Base-by-base conservation (phyloP, 2,113 vertebrate genomes). In the Gnathonemus echidnorhynchus region DNA sequence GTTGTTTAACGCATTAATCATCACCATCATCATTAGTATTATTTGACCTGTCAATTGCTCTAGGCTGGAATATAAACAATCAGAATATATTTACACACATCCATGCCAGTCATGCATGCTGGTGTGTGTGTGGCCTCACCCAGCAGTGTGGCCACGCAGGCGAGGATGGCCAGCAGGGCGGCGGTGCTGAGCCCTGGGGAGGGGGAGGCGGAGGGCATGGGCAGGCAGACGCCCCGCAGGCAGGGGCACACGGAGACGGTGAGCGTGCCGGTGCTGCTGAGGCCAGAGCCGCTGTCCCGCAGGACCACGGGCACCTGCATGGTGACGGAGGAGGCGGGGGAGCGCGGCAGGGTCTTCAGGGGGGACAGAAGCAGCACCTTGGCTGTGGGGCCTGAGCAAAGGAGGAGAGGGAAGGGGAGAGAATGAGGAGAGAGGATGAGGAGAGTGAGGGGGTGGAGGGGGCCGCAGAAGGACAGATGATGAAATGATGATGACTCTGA, bases 211-310 rank as follows among this genome's bases (percentile, higher is more conserved):
- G 97, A 97, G 89, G 95, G 95, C 92, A 96, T 95, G 46, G 96
- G 96, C 53, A 96, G 94, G 92, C 96, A 97, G 84, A 95, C 94
- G 0, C 95, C 97, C 24, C 95, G 95, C 90, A 96, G 94, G 93
- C 97, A 97, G 92, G 96, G 97, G 91, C 97, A 98, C 66, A 98
- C 93, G 3, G 97, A 97, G 91, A 98, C 95, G 0, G 97, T 98
- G 94, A 98, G 96, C 0, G 97, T 98, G 88, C 96, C 96, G 0
- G 96, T 97, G 93, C 97, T 97, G 91, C 96, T 97, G 91, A 97
- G 96, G 9, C 95, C 95, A 0, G 97, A 97, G 0, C 96, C 96
- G 48, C 96, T 96, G 3, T 98, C 97, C 92, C 96, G 95, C 49
- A 98, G 94, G 89, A 97, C 94, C 90, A 98, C 94, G 0, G 97